Percentiles rank a stretch among this genome's conserved stretches.
These are phyloP conservation scores for Amphimedon queenslandica DNA, from an alignment of 37 sponge, comb jelly and placozoan genomes.

Conservation along the genomic window DNA sequence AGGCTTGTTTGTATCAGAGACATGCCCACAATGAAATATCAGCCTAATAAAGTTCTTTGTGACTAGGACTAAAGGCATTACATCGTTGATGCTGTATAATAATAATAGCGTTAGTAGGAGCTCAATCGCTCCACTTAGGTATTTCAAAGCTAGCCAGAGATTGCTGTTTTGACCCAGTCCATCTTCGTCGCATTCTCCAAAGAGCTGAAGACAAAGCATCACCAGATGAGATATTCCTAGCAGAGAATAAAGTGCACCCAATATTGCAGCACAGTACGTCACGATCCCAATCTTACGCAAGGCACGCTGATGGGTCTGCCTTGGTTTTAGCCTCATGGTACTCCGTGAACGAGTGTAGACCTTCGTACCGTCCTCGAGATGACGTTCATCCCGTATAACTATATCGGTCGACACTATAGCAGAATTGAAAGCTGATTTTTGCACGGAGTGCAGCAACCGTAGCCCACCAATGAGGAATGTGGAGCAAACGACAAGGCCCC, in stretches of 20 bases:
- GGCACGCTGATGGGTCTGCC: constrained; percentile 26
- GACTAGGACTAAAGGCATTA: constrained; percentile 1
- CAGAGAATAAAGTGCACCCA: constrained; percentile 47
- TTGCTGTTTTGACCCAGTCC: not conserved
- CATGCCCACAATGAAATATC: too few relatives aligned
- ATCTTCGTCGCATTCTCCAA: constrained; percentile 16
- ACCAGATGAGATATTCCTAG: constrained; percentile 26
- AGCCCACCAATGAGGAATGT: constrained; percentile 35
- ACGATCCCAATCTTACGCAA: constrained; percentile 40
- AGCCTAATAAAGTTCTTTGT: too few relatives aligned
- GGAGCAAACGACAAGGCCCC: constrained; percentile 59
- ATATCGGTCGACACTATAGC: constrained; percentile 17
- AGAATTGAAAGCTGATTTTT: constrained; percentile 8
- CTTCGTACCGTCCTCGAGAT: not conserved
- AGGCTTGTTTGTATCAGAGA: too few relatives aligned
- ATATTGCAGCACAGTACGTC: constrained; percentile 29
- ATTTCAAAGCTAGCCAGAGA: constrained; percentile 33
- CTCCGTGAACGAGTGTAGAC: not conserved
- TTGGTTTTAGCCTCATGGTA: constrained; percentile 20
- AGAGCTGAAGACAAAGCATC: not conserved
- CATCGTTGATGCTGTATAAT: constrained; percentile 35
- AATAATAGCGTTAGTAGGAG: constrained; percentile 25
- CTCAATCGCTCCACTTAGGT: constrained; percentile 23
- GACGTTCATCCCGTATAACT: not conserved
- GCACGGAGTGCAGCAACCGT: constrained; percentile 28